phyloP scores from a whole-genome alignment of 1,140 invertebrate genomes.

The Drosophila setifemur region DNA sequence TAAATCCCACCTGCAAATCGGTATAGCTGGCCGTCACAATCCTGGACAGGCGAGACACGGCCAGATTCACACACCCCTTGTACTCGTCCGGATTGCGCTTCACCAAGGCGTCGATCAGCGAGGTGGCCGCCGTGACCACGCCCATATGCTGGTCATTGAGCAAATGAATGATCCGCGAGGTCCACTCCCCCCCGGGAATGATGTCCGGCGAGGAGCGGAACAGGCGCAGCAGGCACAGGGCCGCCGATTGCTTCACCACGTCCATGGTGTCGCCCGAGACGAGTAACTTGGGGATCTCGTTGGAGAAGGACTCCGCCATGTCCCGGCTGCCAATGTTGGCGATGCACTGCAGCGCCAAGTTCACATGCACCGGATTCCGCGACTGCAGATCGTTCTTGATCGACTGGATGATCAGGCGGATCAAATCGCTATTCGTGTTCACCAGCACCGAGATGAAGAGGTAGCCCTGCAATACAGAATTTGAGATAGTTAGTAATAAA shows the following conservation, averaged over 20 bases:
- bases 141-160: constrained; percentile 99
- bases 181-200: constrained; percentile 99
- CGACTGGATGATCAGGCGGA: constrained; percentile 99
- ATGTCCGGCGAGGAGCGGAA: constrained; percentile 97
- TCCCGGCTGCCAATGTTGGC: constrained; percentile 99
- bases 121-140: constrained; percentile 99
- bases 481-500: no score
- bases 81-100: constrained; percentile 99
- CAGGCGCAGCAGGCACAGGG: constrained; percentile 96
- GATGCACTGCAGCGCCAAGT: constrained; percentile 99
- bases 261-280: constrained; percentile 99
- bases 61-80: constrained; percentile 98
- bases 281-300: constrained; percentile 98
- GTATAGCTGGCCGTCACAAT: constrained; percentile 99
- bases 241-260: constrained; percentile 99
- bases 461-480: constrained; percentile 90
- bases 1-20: constrained; percentile 89
- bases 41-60: constrained; percentile 97
- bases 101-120: constrained; percentile 98
- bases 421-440: constrained; percentile 99
- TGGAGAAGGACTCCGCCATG: constrained; percentile 99
- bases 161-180: constrained; percentile 98
- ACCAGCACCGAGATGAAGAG: constrained; percentile 99
- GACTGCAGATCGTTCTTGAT: constrained; percentile 99
- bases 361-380: constrained; percentile 98